Conservation (phyloP, 2,113 vertebrate species). For the Erythrocercus mccallii region DNA sequence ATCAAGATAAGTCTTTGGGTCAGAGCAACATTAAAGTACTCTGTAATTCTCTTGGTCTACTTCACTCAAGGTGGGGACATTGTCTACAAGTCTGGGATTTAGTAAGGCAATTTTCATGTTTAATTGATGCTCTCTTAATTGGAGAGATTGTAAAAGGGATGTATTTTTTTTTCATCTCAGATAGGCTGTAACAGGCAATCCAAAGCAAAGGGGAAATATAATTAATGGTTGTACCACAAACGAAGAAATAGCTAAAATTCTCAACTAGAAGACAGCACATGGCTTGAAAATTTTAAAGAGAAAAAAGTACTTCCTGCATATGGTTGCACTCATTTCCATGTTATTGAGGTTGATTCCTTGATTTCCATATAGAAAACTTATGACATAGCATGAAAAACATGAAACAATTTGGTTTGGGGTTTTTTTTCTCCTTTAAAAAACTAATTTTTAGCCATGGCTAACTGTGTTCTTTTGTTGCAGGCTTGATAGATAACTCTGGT, state of each 20-base stretch:
- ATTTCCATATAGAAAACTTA: neutral
- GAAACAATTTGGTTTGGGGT: neutral
- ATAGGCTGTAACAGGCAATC: neutral
- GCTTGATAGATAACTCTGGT: conserved; percentile 85
- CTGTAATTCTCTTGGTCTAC: neutral
- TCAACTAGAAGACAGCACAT: neutral
- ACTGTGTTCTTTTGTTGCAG: conserved; percentile 67
- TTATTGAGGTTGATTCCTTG: neutral
- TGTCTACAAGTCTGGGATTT: neutral
- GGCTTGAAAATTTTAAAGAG: neutral
- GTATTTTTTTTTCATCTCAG: neutral
- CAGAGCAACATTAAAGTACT: neutral
- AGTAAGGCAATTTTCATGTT: neutral
- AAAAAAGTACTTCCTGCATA: neutral
- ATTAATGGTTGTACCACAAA: neutral
- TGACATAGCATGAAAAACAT: neutral
- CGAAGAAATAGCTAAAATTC: neutral
- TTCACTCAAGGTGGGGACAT: neutral
- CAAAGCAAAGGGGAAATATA: neutral
- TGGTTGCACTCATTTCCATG: neutral
- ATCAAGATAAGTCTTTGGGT: neutral
- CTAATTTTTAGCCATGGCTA: neutral
- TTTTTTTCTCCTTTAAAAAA: neutral
- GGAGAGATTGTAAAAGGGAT: neutral
- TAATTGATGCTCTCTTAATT: neutral